Evolutionary conservation across 1,140 invertebrate species (phyloP).

Genomic region (Drosophila nigrodunni): DNA sequence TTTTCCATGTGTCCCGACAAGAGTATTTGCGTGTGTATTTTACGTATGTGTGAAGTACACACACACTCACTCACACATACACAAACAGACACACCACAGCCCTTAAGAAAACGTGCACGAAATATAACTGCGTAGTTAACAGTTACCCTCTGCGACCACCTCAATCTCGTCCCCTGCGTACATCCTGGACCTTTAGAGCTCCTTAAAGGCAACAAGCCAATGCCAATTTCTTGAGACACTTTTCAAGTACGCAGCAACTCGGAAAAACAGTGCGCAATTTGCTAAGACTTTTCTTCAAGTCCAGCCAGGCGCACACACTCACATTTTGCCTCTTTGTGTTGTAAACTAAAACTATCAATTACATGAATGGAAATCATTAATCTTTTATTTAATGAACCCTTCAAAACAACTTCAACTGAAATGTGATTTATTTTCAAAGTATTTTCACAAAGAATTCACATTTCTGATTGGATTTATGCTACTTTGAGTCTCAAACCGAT

Average conservation of each 20-base stretch:
- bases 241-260: conserved; percentile 66
- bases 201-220: conserved; percentile 21
- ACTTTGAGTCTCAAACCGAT: background rate
- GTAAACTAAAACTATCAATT: conserved; percentile 9
- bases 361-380: conserved; percentile 8
- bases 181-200: conserved; percentile 1
- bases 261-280: conserved; percentile 73
- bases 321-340: background rate
- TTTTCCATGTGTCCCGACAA: conserved; percentile 45
- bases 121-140: conserved; percentile 76
- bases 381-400: conserved; percentile 10
- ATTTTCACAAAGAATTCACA: background rate
- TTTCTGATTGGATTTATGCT: background rate
- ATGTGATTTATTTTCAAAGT: background rate
- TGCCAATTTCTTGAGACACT: conserved; percentile 62
- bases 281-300: background rate
- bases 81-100: conserved; percentile 39
- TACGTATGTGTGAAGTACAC: conserved; percentile 11
- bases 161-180: conserved; percentile 10
- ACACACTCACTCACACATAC: conserved; percentile 22
- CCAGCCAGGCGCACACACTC: background rate
- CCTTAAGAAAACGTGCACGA: conserved; percentile 39
- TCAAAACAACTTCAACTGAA: background rate
- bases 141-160: conserved; percentile 34
- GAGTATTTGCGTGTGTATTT: background rate